phyloP scores from a whole-genome alignment of 2,113 vertebrate species.

The Microcebus tavaratra region DNA sequence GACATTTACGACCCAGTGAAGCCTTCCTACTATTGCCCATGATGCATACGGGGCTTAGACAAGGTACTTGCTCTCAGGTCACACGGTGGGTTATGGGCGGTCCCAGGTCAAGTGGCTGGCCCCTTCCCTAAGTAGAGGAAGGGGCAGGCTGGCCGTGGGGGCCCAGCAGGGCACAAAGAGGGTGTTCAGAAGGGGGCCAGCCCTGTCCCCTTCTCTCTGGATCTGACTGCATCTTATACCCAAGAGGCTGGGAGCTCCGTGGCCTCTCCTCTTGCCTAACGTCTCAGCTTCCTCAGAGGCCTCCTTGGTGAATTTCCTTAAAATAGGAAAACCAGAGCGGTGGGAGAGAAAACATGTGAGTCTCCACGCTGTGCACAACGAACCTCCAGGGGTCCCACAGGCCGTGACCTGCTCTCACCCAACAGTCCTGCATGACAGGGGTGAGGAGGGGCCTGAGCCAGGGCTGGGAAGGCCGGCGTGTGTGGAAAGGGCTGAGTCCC shows the following conservation, averaged over 20 bases:
- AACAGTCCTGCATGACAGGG: background rate
- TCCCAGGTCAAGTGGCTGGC: background rate
- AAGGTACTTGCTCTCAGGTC: background rate
- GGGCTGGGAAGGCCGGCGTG: no score
- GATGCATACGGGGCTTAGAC: background rate
- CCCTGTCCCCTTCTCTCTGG: background rate
- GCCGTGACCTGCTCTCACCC: background rate
- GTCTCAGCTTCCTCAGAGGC: background rate
- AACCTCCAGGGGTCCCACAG: accelerated
- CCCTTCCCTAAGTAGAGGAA: background rate
- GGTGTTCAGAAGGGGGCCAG: background rate
- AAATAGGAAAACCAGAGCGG: background rate
- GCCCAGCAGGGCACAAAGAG: background rate
- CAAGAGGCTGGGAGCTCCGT: background rate
- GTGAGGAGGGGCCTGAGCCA: background rate
- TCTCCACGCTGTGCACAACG: background rate
- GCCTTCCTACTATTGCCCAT: background rate
- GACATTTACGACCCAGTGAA: background rate
- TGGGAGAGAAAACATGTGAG: background rate
- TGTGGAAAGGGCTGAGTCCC: background rate
- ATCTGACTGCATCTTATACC: background rate
- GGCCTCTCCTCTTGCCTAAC: background rate
- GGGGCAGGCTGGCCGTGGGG: background rate
- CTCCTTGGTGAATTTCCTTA: background rate
- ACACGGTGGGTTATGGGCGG: background rate